Base-by-base conservation (phyloP, 2,113 vertebrate genomes). In the Xenopus tropicalis region DNA sequence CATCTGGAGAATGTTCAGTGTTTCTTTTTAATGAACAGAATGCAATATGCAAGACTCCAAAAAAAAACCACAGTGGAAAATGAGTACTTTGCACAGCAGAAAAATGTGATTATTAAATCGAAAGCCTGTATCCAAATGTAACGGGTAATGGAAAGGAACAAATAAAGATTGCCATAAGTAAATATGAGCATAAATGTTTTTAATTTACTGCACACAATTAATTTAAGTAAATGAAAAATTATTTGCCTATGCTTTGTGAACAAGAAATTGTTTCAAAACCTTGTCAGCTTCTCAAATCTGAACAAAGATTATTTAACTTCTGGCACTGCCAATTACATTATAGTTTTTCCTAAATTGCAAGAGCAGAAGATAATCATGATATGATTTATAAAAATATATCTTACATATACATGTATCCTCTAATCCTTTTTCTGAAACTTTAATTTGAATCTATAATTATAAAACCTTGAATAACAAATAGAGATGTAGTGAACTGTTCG, bases 221-320 rank as follows among this genome's bases (percentile, higher is more conserved):
- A 58, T 66, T 66, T 66, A 58, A 58, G 21, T 37, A 17, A 73
- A 73, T 66, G n/a, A 57, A 72, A 66, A 73, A 57, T 58, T 72
- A 65, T 66, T 52, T 56, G 52, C 48, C 13, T 58, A 58, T 66
- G 29, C 52, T 72, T 42, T 42, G 25, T 72, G 42, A 66, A 44
- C 62, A 19, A 58, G 25, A 43, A 73, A 56, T 73, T 43, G 52
- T 44, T 73, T 66, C 20, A 73, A 66, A 73, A 58, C 20, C 43
- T 24, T 66, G 61, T 63, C 3, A 29, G 2, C 14, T 56, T 43
- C 16, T 42, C 42, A 43, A 72, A 44, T 72, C 48, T 72, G 71
- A 72, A 65, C 43, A 65, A 37, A 19, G 52, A 25, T 65, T 57
- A 72, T 73, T 73, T 58, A 73, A 66, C 62, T 51, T 9, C 29